Percentiles rank a stretch among this genome's conserved stretches.
Conservation (phyloP, 2,797 vertebrate species). For the Molossus alvarezi region DNA sequence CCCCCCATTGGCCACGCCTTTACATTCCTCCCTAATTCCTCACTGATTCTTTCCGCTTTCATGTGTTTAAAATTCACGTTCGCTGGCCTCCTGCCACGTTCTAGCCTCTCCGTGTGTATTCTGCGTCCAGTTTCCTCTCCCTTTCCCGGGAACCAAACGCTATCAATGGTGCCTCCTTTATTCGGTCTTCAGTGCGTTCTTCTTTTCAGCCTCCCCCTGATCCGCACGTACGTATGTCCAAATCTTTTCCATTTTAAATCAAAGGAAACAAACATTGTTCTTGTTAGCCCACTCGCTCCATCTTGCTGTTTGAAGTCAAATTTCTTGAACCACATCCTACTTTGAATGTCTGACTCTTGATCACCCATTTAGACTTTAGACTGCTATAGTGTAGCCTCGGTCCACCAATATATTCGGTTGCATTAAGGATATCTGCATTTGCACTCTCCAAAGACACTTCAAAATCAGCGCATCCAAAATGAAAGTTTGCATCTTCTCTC, state of each 20-base stretch:
- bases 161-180: background rate
- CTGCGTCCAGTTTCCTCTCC: background rate
- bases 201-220: background rate
- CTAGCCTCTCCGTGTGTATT: fast-evolving
- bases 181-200: background rate
- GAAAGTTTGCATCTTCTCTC: background rate
- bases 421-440: background rate
- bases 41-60: background rate
- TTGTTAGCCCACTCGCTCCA: background rate
- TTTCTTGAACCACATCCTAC: slow-evolving; percentile 6
- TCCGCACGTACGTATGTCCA: background rate
- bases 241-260: background rate
- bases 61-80: background rate
- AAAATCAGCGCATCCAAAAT: background rate
- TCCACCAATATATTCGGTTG: background rate
- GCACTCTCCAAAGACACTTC: background rate
- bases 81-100: background rate
- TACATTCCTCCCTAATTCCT: background rate
- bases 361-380: background rate
- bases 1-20: background rate
- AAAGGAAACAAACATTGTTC: background rate
- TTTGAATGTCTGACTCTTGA: background rate
- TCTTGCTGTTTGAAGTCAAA: background rate
- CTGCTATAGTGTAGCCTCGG: slow-evolving; percentile 28
- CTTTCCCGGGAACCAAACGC: background rate